phyloP scores from a whole-genome alignment of 2,797 vertebrate genomes.

The Spatula clypeata region DNA sequence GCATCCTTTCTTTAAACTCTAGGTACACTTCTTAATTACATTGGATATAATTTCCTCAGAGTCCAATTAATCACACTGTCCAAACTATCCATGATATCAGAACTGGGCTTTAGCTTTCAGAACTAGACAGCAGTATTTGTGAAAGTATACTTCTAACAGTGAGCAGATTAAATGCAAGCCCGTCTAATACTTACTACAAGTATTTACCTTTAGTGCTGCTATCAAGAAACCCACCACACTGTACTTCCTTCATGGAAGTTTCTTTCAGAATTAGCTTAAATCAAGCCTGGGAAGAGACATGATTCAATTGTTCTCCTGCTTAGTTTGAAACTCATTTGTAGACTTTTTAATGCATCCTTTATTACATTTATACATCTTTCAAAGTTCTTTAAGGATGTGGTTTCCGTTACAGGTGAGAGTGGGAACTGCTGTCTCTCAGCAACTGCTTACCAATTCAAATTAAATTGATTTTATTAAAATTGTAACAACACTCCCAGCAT shows the following conservation, averaged over 20 bases:
- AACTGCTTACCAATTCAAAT: constrained; percentile 45
- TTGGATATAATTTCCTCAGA: constrained; percentile 2
- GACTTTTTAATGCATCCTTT: not conserved
- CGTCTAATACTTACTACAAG: not conserved
- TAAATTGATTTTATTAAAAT: constrained; percentile 64
- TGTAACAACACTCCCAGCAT: not conserved
- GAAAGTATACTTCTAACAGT: not conserved
- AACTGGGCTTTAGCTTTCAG: not conserved
- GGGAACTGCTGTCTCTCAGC: constrained; percentile 34
- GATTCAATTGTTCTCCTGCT: not conserved
- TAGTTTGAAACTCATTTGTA: constrained; percentile 4
- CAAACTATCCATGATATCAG: not conserved
- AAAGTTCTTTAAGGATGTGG: not conserved
- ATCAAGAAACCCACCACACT: not conserved
- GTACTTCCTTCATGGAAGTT: not conserved
- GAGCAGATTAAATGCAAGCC: not conserved
- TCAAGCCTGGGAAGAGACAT: not conserved
- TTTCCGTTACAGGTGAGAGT: constrained; percentile 36
- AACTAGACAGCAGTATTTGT: not conserved
- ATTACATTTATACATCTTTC: constrained; percentile 7
- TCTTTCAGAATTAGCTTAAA: constrained; percentile 2
- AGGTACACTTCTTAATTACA: not conserved
- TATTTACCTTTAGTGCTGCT: not conserved
- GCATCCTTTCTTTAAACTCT: not conserved
- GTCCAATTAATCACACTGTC: not conserved